Conservation (phyloP, 2,888 invertebrate species). For the Ctenicera cuprea region DNA sequence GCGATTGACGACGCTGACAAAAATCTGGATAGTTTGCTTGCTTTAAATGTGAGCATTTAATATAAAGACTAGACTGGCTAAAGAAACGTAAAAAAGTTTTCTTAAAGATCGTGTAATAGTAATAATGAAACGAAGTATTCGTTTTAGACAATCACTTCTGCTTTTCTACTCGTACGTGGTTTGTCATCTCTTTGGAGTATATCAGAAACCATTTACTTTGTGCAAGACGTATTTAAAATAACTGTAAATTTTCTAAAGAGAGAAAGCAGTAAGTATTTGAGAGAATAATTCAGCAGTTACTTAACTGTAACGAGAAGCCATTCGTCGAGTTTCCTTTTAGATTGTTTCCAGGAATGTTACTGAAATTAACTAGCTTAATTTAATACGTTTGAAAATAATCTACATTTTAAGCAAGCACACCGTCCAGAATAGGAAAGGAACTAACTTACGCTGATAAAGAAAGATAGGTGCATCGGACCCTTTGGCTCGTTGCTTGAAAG, state of each 20-base stretch:
- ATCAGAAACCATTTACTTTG: no score
- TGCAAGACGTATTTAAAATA: background rate
- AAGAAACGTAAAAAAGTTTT: no score
- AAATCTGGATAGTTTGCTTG: slow-evolving; percentile 30
- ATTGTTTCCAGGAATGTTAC: background rate
- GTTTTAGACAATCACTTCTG: no score
- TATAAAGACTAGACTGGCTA: slow-evolving; percentile 37
- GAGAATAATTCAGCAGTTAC: no score
- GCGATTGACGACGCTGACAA: slow-evolving; percentile 45
- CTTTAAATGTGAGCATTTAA: slow-evolving; percentile 32
- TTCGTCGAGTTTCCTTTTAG: background rate
- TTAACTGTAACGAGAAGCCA: no score
- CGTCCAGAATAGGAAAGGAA: slow-evolving; percentile 28
- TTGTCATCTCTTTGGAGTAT: no score
- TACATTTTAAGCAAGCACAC: slow-evolving; percentile 17
- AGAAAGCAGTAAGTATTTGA: background rate
- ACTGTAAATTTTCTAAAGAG: background rate
- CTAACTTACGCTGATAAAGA: slow-evolving; percentile 24
- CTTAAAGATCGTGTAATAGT: no score
- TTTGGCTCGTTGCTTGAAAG: slow-evolving; percentile 20
- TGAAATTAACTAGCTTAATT: background rate
- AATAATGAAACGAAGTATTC: no score
- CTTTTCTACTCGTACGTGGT: background rate
- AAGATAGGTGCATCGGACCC: slow-evolving; percentile 21
- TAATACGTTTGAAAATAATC: background rate